Evolutionary conservation across 1,140 invertebrate species (phyloP), one percentile per base, ranked within the genome.

Genomic region (Drosophila ficusphila): DNA sequence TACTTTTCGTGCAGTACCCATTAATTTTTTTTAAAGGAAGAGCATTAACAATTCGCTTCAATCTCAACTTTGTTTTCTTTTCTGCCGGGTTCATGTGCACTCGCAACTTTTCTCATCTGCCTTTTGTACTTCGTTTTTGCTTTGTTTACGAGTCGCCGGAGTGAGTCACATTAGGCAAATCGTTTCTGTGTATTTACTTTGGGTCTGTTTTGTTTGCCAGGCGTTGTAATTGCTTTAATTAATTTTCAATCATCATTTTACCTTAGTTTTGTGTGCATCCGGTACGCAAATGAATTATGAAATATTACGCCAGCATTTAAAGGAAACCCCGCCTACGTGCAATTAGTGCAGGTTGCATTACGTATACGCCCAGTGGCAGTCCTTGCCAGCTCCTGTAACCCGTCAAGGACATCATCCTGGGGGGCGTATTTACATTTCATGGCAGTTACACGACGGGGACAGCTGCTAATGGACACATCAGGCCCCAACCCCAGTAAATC

Each of bases 211-310:
- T 27, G 46, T 71, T 72, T 61, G 33, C 21, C 31, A 29, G 6
- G 33, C 8, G 0, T 7, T 52, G 68, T 62, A 73, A 62, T 61
- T 47, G 68, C 68, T 33, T 53, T 76, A 65, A 42, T 81, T 62
- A 73, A 73, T 72, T 73, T 60, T 62, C 56, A 46, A 73, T 72
- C 68, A 73, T 77, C 68, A 57, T 58, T 73, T 39, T 34, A 57
- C 65, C 64, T 68, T 39, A 18, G 57, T 78, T 73, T 19, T 58
- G n/a, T 38, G 44, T 44, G 62, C 61, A 53, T 83, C 58, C 57
- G 75, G 46, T 61, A n/a, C 70, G 73, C 78, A 73, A 82, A 85
- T 75, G 73, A 70, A 71, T 79, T 79, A 85, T 71, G 79, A 83
- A 79, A 79, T 65, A 71, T 58, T 62, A 47, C 54, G 51, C 54